Base-by-base conservation (phyloP, 2,113 vertebrate genomes). In the Oncorhynchus masou region DNA sequence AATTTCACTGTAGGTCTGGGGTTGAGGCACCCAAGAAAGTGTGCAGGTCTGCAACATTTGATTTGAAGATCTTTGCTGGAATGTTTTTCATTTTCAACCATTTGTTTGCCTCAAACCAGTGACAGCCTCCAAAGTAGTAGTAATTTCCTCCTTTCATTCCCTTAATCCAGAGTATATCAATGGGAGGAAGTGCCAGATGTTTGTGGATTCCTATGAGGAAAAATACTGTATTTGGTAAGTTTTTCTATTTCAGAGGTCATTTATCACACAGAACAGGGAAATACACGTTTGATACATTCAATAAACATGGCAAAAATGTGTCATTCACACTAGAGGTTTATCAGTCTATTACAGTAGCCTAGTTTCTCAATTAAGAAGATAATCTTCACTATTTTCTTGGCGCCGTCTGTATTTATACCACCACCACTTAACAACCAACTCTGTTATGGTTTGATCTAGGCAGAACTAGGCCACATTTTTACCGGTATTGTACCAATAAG, bases 91-190 rank as follows among this genome's bases (percentile, higher is more conserved):
- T 93, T 77, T 88, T 87, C n/a, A 98, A 86, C 16, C 92, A 92
- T 86, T 91, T 89, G 86, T 96, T 95, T 9, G 97, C 96, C 0
- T 95, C 94, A 1, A 95, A 95, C 51, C 96, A 93, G 88, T 98
- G 96, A 75, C 97, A 98, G 71, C 96, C 96, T 12, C 96, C 97
- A 0, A 98, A 99, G 77, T 98, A 97, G 89, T 90, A 98, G 67
- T 98, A 97, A 83, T 97, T 91, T 0, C 96, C 96, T 0, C 96
- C 96, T 60, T 93, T 91, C 77, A 90, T 91, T 73, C 96, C 96
- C 86, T 94, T 96, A 85, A 99, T 90, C 96, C 96, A 98, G 45
- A 98, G 94, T 77, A 98, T 94, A 1, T 98, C 96, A 6, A 97
- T 96, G 5, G 96, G 96, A 72, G 96, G 96, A 67, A 0, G 79